Evolutionary conservation across 2,888 invertebrate species (phyloP), one percentile per base, ranked within the genome.

Genomic region (Phorcus lineatus): DNA sequence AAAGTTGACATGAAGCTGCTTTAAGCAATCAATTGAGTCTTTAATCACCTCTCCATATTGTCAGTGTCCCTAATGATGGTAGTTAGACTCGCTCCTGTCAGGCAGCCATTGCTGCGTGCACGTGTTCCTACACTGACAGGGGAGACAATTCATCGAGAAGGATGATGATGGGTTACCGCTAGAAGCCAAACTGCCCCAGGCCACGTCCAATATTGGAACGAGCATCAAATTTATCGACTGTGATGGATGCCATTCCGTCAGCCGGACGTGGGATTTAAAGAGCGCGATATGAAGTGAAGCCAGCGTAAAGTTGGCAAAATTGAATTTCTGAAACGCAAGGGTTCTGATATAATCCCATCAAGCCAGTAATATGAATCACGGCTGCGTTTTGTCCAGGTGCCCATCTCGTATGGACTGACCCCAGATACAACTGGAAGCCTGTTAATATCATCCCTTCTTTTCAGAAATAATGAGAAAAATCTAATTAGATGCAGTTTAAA

Each of bases 221-320:
- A 62, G 62, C 62, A 62, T 62, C 62, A 62, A 62, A 62, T 62
- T 62, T 62, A 62, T 62, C 62, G 62, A 22, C 28, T 62, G 28
- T 62, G 62, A 62, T 28, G 28, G 28, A 62, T 24, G 7, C 28
- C 62, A 24, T 62, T 62, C 62, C 62, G 62, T 7, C 62, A 62
- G 62, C 62, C 62, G 24, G 62, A 6, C 28, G 16, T 24, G 24
- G 62, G 62, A 62, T 62, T 62, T 62, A 47, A 9, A 62, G 24
- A 62, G 28, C 28, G 62, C 24, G 24, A 62, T 62, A 62, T 62
- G 62, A 62, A 28, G 62, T 16, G 62, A 62, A 62, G 62, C 17
- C 22, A 62, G 28, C 28, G 28, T 62, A 16, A 62, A 62, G 62
- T 22, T 24, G 28, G 13, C 24, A 22, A 62, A 62, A 62, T 62